Evolutionary conservation across 2,113 vertebrate genomes (phyloP).

Genomic region (Passer montanus): DNA sequence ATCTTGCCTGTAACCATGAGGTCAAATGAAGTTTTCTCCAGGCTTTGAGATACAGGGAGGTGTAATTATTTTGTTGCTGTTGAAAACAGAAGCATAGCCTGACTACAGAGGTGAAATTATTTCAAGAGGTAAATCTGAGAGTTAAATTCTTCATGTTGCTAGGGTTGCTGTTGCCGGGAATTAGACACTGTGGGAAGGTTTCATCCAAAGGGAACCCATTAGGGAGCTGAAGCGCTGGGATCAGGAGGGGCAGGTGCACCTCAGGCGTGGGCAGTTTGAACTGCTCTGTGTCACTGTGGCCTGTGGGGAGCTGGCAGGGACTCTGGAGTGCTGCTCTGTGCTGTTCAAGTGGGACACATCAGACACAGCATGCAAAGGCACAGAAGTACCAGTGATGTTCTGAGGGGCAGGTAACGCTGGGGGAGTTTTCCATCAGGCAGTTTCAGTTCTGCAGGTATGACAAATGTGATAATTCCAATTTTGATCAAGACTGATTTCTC

Average conservation of each 20-base stretch:
- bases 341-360: rapidly evolving
- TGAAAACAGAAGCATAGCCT: background rate
- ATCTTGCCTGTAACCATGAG: background rate
- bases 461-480: background rate
- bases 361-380: background rate
- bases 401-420: background rate
- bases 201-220: background rate
- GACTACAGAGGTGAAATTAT: background rate
- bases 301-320: background rate
- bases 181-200: background rate
- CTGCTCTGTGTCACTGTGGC: too few relatives aligned
- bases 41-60: background rate
- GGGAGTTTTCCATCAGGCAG: background rate
- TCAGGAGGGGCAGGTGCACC: background rate
- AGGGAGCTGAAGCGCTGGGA: background rate
- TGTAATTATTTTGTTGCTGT: background rate
- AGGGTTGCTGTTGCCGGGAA: background rate
- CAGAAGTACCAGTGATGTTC: background rate
- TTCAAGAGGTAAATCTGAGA: background rate
- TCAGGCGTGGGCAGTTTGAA: background rate
- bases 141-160: background rate
- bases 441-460: background rate
- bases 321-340: background rate
- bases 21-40: background rate
- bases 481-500: background rate